Evolutionary conservation across 2,797 vertebrate genomes (phyloP).

Genomic region (Mormyrops boulengeri): DNA sequence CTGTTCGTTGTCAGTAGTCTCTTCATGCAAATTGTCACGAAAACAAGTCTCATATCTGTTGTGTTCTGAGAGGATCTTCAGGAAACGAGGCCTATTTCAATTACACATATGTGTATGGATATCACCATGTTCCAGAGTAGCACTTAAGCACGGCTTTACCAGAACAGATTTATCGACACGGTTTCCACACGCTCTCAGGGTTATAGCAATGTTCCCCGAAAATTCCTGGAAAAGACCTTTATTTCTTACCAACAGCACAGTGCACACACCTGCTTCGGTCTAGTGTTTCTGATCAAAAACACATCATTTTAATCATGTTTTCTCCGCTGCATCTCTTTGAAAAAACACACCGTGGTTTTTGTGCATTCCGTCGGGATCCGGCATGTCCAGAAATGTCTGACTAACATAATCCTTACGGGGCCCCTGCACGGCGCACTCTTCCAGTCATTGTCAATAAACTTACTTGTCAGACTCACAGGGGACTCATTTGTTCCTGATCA

Average conservation of each 20-base stretch:
- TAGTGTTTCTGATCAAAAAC: neutral
- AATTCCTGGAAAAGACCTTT: neutral
- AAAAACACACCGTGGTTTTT: neutral
- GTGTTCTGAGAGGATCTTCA: neutral
- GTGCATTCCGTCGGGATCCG: neutral
- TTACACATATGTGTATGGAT: neutral
- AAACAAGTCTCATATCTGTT: neutral
- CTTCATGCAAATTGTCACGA: neutral
- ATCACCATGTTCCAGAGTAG: neutral
- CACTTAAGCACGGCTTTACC: neutral
- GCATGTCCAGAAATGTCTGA: conserved; percentile 9
- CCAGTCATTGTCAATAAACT: conserved; percentile 14
- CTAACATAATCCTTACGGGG: neutral
- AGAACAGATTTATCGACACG: neutral
- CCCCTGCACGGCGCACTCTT: neutral
- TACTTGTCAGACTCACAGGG: neutral
- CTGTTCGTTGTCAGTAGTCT: neutral
- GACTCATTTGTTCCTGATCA: conserved; percentile 14
- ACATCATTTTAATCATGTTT: neutral
- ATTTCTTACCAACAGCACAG: neutral
- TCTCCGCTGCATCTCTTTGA: neutral
- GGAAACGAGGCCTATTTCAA: neutral
- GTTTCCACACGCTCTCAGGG: neutral
- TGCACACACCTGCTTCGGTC: neutral
- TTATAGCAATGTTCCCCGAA: neutral